Base-by-base conservation (phyloP, 2,888 invertebrate genomes). In the Aspidiotus rigidus region DNA sequence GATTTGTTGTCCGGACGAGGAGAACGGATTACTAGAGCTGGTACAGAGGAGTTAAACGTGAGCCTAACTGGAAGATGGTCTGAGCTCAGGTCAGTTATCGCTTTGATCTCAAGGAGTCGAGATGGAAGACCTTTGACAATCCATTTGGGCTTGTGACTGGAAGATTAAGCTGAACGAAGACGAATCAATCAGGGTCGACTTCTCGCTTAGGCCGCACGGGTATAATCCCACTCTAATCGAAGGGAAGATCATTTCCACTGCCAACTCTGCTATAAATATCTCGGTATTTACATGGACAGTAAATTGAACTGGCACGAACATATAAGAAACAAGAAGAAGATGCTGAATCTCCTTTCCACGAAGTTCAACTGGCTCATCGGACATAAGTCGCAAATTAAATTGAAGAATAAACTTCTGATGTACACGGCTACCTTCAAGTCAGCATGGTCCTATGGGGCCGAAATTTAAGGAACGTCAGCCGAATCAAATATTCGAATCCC, bases 91-190 rank as follows among this genome's bases (percentile, higher is more conserved):
- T 57, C 57, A 57, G 17, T 17, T 16, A 16, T 16, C 3, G 16
- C 15, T n/a, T 57, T 10, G 57, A 57, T 17, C 15, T 57, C 17
- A 17, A 57, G 15, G 57, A 16, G 57, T 10, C 17, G 1, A 17
- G 57, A 17, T 16, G 57, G 57, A 16, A 57, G 17, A 10, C 57
- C 57, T 17, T 57, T 57, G 57, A 17, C 10, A 10, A 57, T 49
- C 49, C 49, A 49, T n/a, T 49, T 49, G 49, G 49, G 49, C 49
- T 49, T 6, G 49, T n/a, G 49, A 49, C 49, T 49, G 49, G 49
- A 49, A 49, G 49, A 49, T 49, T n/a, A 49, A 49, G 49, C 49
- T 49, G n/a, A 49, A 49, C 49, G 49, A 49, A 49, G n/a, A 49
- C 6, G 6, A 49, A 49, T 49, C n/a, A n/a, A 49, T 49, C 49